Evolutionary conservation across 2,113 vertebrate species (phyloP).

Genomic region (Physeter macrocephalus): DNA sequence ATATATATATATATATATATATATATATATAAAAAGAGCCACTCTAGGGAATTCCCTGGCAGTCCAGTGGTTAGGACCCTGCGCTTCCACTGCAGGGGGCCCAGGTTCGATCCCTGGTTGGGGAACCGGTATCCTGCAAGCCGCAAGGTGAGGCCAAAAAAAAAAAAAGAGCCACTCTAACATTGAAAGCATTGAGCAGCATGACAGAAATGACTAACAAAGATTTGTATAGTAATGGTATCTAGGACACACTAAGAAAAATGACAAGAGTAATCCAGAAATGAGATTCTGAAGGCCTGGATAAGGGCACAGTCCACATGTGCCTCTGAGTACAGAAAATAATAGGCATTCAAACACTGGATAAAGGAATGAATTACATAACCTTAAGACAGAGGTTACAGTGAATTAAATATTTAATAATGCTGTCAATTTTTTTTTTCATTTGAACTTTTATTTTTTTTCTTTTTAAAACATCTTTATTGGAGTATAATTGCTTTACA

Average conservation of each 20-base stretch:
- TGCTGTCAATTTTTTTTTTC: background rate
- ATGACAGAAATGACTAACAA: background rate
- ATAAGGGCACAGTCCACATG: background rate
- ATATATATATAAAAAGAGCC: background rate
- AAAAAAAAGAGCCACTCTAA: too few species aligned
- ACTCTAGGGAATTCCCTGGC: too few species aligned
- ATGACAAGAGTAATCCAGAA: background rate
- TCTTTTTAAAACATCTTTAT: too few species aligned
- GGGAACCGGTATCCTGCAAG: too few species aligned
- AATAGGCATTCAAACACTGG: background rate
- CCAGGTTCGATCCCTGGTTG: too few species aligned
- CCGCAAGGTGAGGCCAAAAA: too few species aligned
- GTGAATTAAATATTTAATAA: background rate
- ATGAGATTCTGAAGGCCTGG: background rate
- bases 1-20: too few species aligned
- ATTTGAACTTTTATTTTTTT: accelerated
- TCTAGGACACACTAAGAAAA: background rate
- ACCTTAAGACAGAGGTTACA: background rate
- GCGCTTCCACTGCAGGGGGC: too few species aligned
- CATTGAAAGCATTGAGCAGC: background rate
- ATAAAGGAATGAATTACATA: background rate
- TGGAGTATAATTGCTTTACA: too few species aligned
- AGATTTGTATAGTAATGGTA: background rate
- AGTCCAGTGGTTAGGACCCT: too few species aligned
- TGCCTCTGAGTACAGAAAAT: background rate